A percentile compares a stretch with the other conserved stretches of the same genome.
Conservation (phyloP, 2,797 vertebrate species). For the Poecilia wingei region DNA sequence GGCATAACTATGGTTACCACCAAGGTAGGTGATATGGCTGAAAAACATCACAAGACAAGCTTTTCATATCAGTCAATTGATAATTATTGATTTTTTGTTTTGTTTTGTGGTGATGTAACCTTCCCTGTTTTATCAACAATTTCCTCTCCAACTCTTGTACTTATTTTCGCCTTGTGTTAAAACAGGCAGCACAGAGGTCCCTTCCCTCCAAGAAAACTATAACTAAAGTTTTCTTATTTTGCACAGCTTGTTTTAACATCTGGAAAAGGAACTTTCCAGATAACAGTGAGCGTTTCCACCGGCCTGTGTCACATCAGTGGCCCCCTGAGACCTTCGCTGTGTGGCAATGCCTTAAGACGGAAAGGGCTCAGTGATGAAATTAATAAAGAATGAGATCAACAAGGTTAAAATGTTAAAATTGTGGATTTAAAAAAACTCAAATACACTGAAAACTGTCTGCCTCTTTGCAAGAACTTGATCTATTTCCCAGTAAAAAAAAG, state of each 20-base stretch:
- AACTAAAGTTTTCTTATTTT: neutral
- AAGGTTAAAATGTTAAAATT: neutral
- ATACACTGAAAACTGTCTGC: neutral
- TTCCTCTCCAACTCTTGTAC: too few species aligned
- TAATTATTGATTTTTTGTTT: too few species aligned
- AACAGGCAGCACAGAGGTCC: neutral
- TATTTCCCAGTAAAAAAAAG: neutral
- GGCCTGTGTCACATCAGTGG: neutral
- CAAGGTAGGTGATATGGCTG: too few species aligned
- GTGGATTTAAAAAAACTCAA: neutral
- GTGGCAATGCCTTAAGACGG: neutral
- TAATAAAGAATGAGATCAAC: neutral
- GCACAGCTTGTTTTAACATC: neutral
- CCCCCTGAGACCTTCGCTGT: neutral
- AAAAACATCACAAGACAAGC: too few species aligned
- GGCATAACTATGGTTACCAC: too few species aligned
- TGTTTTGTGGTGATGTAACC: too few species aligned
- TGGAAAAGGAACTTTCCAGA: neutral
- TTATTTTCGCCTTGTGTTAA: neutral
- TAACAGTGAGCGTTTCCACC: neutral
- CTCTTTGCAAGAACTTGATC: neutral
- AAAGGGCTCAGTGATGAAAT: neutral
- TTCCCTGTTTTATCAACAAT: too few species aligned
- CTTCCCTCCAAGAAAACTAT: neutral
- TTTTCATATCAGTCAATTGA: too few species aligned